Base-by-base conservation (phyloP, 2,113 vertebrate genomes). In the Leptobrachium leishanense region DNA sequence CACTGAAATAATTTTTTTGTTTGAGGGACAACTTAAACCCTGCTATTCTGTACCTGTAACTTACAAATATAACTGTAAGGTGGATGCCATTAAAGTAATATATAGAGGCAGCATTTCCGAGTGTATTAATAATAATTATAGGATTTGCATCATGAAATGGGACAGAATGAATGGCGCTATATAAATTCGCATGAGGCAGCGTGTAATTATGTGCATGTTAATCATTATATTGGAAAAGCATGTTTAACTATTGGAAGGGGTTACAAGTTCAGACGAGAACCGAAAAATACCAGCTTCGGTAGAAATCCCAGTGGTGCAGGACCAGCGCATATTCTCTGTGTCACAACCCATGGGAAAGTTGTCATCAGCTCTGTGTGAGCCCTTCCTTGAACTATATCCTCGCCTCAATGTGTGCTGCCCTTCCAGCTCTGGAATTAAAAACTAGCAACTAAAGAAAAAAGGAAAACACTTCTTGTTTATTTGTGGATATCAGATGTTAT, bases 331-430 rank as follows among this genome's bases (percentile, higher is more conserved):
- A 84, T 74, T 83, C 86, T 46, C 5, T 8, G 50, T 69, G 66
- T 69, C 77, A 83, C 83, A 86, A 82, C 81, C 84, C 86, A 78
- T 82, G 85, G 86, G 84, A 85, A 85, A 82, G 76, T 86, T 88
- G 88, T 90, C 87, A 88, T 82, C 88, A 90, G 82, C 86, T 88
- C 85, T 53, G 85, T 86, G 79, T 82, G 84, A 81, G 83, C 78
- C 78, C 83, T 76, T 76, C 64, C 80, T 85, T 85, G 79, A 76
- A 86, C 76, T 2, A 2, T 31, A 31, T 31, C 20, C 20, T 31
- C 20, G 20, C 20, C 20, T 31, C 20, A 31, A 31, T 84, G 84
- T 88, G 86, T 0, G 83, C 87, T 88, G 86, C 88, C 85, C 84
- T 82, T 74, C 83, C 82, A 81, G 81, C 79, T 0, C 80, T 70